Evolutionary conservation across 2,888 invertebrate species (phyloP).

Genomic region (Ormyrus pomaceus): DNA sequence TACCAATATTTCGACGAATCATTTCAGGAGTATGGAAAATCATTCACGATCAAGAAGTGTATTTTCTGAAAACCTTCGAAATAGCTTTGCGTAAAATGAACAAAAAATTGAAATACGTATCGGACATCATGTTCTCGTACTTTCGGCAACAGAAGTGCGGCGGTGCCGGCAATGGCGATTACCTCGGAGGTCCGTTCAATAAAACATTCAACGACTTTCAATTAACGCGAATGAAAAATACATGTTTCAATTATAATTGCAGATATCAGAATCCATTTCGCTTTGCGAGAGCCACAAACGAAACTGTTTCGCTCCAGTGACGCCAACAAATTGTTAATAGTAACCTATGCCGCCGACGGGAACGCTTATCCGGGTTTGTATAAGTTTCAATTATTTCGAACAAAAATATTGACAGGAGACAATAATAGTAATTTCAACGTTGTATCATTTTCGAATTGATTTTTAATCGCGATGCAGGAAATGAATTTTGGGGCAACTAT

Average conservation of each 20-base stretch:
- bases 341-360: constrained; percentile 85
- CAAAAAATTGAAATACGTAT: constrained; percentile 77
- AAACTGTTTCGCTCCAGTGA: constrained; percentile 67
- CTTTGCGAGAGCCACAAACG: constrained; percentile 71
- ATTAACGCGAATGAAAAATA: constrained; percentile 13
- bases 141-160: constrained; percentile 77
- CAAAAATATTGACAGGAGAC: no score
- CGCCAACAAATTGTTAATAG: constrained; percentile 77
- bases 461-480: constrained; percentile 75
- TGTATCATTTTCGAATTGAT: neutral
- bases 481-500: constrained; percentile 83
- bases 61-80: constrained; percentile 81
- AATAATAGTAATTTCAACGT: neutral
- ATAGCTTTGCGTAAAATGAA: constrained; percentile 78
- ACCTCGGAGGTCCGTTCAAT: constrained; percentile 67
- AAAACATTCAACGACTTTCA: constrained; percentile 21
- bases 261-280: constrained; percentile 74
- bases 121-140: constrained; percentile 83
- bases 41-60: constrained; percentile 79
- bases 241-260: constrained; percentile 35
- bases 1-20: no score
- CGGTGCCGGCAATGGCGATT: constrained; percentile 76
- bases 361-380: constrained; percentile 80
- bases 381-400: neutral
- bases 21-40: constrained; percentile 81